These are phyloP conservation scores for Mythimna impura DNA, from an alignment of 2,888 invertebrate genomes.

Conservation along the genomic window DNA sequence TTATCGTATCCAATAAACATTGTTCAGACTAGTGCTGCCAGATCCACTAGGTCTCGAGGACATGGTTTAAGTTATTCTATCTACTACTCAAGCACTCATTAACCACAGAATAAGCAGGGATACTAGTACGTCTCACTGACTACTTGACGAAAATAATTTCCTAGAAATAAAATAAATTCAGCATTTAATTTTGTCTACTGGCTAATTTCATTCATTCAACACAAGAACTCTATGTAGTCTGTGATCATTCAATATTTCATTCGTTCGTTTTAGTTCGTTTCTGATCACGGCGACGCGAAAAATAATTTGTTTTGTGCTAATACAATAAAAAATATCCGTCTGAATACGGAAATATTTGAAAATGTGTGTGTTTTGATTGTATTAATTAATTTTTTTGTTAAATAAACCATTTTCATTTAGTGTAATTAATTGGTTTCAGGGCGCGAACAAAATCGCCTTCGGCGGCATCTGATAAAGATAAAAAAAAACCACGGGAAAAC, in stretches of 20 bases:
- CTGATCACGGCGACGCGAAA: conserved; percentile 48
- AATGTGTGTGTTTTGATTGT: conserved; percentile 46
- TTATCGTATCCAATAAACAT: too few relatives aligned
- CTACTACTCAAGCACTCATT: too few relatives aligned
- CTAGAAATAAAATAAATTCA: too few relatives aligned
- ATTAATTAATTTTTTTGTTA: not conserved
- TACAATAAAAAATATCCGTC: conserved; percentile 9
- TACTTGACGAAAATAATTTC: too few relatives aligned
- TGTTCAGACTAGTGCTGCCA: too few relatives aligned
- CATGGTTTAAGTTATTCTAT: too few relatives aligned
- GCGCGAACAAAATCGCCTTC: conserved; percentile 94
- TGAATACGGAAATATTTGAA: not conserved
- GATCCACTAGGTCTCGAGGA: too few relatives aligned
- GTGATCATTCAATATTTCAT: conserved; percentile 6
- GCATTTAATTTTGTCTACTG: not conserved
- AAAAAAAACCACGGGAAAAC: conserved; percentile 91
- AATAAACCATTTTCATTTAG: conserved; percentile 2
- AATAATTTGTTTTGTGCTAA: conserved; percentile 23
- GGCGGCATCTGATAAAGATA: conserved; percentile 93
- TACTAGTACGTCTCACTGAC: too few relatives aligned
- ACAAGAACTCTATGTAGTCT: not conserved
- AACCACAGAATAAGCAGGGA: too few relatives aligned
- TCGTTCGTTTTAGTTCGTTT: conserved; percentile 40
- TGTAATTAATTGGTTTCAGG: conserved; percentile 84
- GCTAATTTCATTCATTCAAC: not conserved